Evolutionary conservation across 2,797 vertebrate species (phyloP).

Genomic region (Ataeniobius toweri): DNA sequence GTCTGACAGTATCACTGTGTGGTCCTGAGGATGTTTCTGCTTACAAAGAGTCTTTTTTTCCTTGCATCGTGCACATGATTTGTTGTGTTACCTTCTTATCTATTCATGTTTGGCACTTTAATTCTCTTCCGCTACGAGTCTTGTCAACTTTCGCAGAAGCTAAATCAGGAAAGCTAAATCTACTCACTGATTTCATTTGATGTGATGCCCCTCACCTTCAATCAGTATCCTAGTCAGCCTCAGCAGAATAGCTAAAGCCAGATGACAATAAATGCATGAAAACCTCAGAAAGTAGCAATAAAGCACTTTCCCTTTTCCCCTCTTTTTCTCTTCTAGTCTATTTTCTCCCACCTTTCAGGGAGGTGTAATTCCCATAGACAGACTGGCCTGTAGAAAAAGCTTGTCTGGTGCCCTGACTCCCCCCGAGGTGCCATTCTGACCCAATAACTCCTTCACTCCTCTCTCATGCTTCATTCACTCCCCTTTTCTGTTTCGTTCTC

Average conservation of each 20-base stretch:
- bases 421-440: slow-evolving; percentile 75
- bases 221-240: slow-evolving; percentile 54
- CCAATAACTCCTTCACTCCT: slow-evolving; percentile 77
- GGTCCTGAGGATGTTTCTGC: slow-evolving; percentile 44
- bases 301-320: slow-evolving; percentile 32
- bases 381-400: slow-evolving; percentile 62
- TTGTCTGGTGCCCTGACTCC: slow-evolving; percentile 63
- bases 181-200: slow-evolving; percentile 65
- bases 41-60: slow-evolving; percentile 47
- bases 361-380: slow-evolving; percentile 70
- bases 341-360: slow-evolving; percentile 42
- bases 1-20: slow-evolving; percentile 44
- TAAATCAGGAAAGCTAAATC: slow-evolving; percentile 60
- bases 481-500: slow-evolving; percentile 31
- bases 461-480: slow-evolving; percentile 65
- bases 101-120: slow-evolving; percentile 64
- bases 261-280: slow-evolving; percentile 62
- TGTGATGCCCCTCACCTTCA: slow-evolving; percentile 67
- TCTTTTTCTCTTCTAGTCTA: slow-evolving; percentile 32
- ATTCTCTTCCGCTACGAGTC: slow-evolving; percentile 43
- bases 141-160: slow-evolving; percentile 47
- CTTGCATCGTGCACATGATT: slow-evolving; percentile 61
- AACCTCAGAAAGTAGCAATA: slow-evolving; percentile 36
- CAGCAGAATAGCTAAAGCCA: slow-evolving; percentile 39
- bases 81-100: slow-evolving; percentile 64